Evolutionary conservation across 2,888 invertebrate genomes (phyloP), one percentile per base, ranked within the genome.

Genomic region (Macropis europaea): DNA sequence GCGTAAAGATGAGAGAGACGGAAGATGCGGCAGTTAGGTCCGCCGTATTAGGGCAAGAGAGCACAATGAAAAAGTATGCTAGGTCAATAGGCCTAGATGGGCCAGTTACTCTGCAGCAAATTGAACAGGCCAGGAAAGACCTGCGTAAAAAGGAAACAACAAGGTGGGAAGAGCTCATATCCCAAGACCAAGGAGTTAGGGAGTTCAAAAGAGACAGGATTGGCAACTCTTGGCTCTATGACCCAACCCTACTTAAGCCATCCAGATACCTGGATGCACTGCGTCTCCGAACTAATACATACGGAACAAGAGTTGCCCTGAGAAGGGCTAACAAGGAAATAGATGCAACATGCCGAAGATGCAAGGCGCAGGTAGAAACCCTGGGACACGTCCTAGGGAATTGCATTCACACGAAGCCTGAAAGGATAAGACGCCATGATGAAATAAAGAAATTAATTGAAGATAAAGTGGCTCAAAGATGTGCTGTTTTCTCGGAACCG

Each of bases 101-200:
- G 45, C 40, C 40, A 0, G 2, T 6, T 1, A 40, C n/a, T 0
- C 1, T 2, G 26, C 0, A 28, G 6, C 2, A 9, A 1, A 9
- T 26, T 3, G 43, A 45, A 6, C 7, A 7, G 0, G 43, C 43
- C 6, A 26, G 45, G 1, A 7, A 2, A 1, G 9, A 2, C 3
- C 15, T 45, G 0, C 0, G 13, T 2, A 13, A 3, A 1, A 0
- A 1, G 7, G 13, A 45, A 2, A 7, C 26, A 0, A 15, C 26
- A 0, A 26, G 26, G 4, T 45, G 45, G 45, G 26, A 13, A 1
- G 28, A 30, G 1, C 17, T 28, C 2, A 11, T 42, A 6, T 30
- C 45, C 2, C 72, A 73, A 11, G 67, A 67, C 0, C 62, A 73
- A 28, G 73, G 67, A 0, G 54, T 22, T 1, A 15, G 2, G n/a